phyloP scores from a whole-genome alignment of 2,888 invertebrate species.

The Cheilosia vulpina region DNA sequence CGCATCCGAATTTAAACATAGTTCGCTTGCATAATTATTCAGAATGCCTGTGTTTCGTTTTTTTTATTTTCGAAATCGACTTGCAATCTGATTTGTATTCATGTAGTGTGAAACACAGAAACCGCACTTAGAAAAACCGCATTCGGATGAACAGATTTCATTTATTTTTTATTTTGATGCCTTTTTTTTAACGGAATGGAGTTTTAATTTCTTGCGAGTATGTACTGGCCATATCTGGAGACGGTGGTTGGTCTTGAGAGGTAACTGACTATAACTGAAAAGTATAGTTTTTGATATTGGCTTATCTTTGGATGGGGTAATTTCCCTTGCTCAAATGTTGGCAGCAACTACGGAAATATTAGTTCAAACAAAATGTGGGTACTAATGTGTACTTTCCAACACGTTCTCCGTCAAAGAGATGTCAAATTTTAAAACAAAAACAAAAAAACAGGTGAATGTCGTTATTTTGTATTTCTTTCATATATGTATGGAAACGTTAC shows the following conservation, averaged over 20 bases:
- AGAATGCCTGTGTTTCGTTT: background rate
- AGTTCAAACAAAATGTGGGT: no score
- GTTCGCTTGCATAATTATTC: constrained; percentile 51
- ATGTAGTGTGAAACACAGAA: constrained; percentile 63
- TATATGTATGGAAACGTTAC: no score
- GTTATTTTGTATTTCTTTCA: no score
- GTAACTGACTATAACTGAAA: no score
- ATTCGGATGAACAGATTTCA: constrained; percentile 59
- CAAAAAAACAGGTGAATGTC: no score
- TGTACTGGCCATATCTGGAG: background rate
- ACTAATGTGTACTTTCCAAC: no score
- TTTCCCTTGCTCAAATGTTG: no score
- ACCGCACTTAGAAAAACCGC: constrained; percentile 69
- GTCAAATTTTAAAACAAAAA: no score
- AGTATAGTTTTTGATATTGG: no score
- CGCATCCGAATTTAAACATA: constrained; percentile 61
- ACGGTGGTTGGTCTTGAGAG: background rate
- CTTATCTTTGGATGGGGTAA: no score
- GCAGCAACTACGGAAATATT: no score
- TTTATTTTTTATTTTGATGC: constrained; percentile 21
- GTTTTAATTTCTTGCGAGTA: background rate
- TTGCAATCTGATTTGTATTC: constrained; percentile 70
- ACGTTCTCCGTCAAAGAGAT: no score
- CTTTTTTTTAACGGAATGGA: background rate
- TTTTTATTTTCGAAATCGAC: constrained; percentile 33